Evolutionary conservation across 2,797 vertebrate genomes (phyloP).

Genomic region (Neoniphon sammara): DNA sequence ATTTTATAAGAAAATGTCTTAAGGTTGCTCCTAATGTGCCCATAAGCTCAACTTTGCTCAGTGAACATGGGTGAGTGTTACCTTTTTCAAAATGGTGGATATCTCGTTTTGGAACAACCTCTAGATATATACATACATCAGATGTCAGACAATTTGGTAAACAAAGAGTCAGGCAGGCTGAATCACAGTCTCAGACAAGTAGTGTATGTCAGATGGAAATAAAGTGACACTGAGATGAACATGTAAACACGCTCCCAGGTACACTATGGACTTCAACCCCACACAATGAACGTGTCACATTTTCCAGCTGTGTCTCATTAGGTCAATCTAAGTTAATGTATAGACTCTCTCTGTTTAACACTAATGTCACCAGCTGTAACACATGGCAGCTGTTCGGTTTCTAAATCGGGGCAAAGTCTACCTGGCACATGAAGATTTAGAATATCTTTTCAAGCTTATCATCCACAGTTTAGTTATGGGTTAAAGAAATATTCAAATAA

Average conservation of each 20-base stretch:
- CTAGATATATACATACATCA: conserved; percentile 8
- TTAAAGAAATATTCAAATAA: conserved; percentile 24
- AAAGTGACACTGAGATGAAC: conserved; percentile 8
- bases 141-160: background rate
- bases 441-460: conserved; percentile 52
- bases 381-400: conserved; percentile 51
- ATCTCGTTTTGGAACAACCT: background rate
- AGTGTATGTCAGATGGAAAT: conserved; percentile 12
- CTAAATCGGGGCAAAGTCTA: conserved; percentile 42
- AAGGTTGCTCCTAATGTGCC: too few relatives aligned
- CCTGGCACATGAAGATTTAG: conserved; percentile 36
- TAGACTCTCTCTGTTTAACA: conserved; percentile 47
- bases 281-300: conserved; percentile 29
- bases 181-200: conserved; percentile 18
- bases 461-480: conserved; percentile 31
- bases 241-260: conserved; percentile 36
- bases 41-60: too few relatives aligned
- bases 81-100: too few relatives aligned
- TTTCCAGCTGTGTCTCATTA: conserved; percentile 66
- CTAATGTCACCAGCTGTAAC: conserved; percentile 44
- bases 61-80: too few relatives aligned
- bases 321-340: conserved; percentile 45
- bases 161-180: conserved; percentile 5
- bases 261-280: conserved; percentile 45
- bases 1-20: too few relatives aligned